Percentiles rank a stretch among this genome's conserved stretches.
phyloP scores from a whole-genome alignment of 2,888 invertebrate genomes.

The Epicampocera succincta region DNA sequence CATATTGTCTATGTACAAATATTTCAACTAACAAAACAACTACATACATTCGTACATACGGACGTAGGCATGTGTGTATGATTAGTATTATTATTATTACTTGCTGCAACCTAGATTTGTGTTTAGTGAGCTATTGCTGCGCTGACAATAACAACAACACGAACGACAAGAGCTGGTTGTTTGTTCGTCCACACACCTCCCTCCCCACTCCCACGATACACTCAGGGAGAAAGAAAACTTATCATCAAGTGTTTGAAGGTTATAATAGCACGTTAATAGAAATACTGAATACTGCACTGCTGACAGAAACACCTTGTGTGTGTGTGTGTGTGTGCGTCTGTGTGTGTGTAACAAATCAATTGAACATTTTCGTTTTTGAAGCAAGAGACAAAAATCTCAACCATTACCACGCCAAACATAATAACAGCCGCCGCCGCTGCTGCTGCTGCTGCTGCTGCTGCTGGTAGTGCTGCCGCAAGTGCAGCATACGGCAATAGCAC shows the following conservation, averaged over 20 bases:
- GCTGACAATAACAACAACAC: not conserved
- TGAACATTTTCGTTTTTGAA: constrained; percentile 20
- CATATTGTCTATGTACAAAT: not conserved
- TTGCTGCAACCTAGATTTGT: constrained; percentile 65
- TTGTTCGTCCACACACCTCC: too few species aligned
- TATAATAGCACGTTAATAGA: constrained; percentile 2
- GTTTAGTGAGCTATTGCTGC: not conserved
- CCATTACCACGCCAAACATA: constrained; percentile 61
- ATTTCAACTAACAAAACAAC: too few species aligned
- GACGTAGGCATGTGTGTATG: too few species aligned
- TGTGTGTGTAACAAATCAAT: constrained; percentile 45
- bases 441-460: constrained; percentile 65
- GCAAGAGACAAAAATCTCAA: constrained; percentile 24
- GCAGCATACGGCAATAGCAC: constrained; percentile 55
- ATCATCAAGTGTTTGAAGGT: constrained; percentile 30
- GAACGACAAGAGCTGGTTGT: too few species aligned
- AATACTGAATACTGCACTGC: constrained; percentile 33
- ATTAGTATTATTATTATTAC: constrained; percentile 39
- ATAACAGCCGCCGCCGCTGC: constrained; percentile 62
- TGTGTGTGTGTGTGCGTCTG: not conserved
- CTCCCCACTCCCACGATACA: not conserved
- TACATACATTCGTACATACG: too few species aligned
- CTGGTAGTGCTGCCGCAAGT: constrained; percentile 67
- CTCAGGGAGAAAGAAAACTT: not conserved
- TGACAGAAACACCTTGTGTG: not conserved